Evolutionary conservation across 2,113 vertebrate species (phyloP), one percentile per base, ranked within the genome.

Genomic region (Myotis brandtii): DNA sequence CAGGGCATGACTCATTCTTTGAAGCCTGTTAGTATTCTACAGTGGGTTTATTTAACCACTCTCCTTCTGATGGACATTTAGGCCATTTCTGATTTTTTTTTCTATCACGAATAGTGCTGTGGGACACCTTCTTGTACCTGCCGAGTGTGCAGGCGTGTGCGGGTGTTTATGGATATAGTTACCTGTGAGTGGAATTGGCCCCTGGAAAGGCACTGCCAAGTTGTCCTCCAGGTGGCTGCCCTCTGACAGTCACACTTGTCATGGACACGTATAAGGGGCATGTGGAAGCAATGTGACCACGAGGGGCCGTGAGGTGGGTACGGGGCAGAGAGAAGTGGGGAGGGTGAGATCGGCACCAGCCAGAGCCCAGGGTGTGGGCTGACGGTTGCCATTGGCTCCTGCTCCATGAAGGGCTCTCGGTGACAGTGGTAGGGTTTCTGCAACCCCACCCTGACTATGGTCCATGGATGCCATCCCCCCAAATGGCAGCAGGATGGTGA

Each of bases 221-320:
- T 20, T 54, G n/a, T 32, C 14, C 23, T 69, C 34, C 21, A 54
- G 17, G 50, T 14, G 25, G 34, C 34, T 81, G 48, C 32, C 37
- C 50, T 91, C 91, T 34, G 52, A 52, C 5, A 5, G 46, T 6
- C 40, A 27, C 46, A 37, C 1, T 10, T 8, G 62, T 17, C 16
- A 2, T 18, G 10, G 87, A n/a, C 10, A 0, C 21, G 1, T 50
- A 8, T 48, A 82, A 54, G 69, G 56, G n/a, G 34, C 7, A 16
- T 2, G 2, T 27, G 23, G 59, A 20, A 12, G 62, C 4, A 6
- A 6, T 0, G 0, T 34, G 46, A 67, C 34, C 21, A 0, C 0
- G 0, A 16, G 18, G 50, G 64, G 9, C 18, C 0, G 0, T 2
- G 64, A n/a, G 66, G 32, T 13, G 32, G 21, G 72, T 75, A 23